Evolutionary conservation across 2,113 vertebrate genomes (phyloP).

Genomic region (Abramis brama): DNA sequence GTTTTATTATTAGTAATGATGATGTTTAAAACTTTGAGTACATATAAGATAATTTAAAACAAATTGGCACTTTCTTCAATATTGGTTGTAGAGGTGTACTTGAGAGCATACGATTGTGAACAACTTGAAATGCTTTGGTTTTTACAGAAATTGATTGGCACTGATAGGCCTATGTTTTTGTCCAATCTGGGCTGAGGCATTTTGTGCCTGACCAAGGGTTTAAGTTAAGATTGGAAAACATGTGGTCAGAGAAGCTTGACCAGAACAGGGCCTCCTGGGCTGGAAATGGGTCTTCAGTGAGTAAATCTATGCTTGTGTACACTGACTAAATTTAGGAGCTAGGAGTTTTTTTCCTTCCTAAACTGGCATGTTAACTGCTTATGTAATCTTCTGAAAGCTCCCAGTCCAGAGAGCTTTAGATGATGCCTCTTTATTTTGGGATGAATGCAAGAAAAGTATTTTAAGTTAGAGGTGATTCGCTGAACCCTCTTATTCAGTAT

Average conservation of each 20-base stretch:
- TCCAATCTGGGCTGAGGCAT: constrained; percentile 53
- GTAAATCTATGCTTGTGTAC: not conserved
- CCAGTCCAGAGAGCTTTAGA: not conserved
- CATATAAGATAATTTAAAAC: too few relatives aligned
- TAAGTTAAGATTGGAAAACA: constrained; percentile 26
- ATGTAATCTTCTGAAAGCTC: constrained; percentile 10
- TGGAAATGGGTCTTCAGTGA: not conserved
- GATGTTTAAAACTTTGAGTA: too few relatives aligned
- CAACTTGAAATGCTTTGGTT: not conserved
- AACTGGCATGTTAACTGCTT: constrained; percentile 18
- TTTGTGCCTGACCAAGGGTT: constrained; percentile 58
- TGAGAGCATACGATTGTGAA: too few relatives aligned
- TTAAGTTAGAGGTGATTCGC: not conserved
- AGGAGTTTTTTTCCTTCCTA: not conserved
- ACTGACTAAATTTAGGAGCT: constrained; percentile 8
- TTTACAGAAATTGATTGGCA: not conserved
- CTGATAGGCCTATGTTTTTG: constrained; percentile 44
- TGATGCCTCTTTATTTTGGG: not conserved
- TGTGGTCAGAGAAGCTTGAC: constrained; percentile 57
- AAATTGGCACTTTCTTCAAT: too few relatives aligned
- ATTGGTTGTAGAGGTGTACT: too few relatives aligned
- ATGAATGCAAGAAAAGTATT: constrained; percentile 9
- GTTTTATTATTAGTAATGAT: too few relatives aligned
- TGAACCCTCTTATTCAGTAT: not conserved
- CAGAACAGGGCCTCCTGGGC: constrained; percentile 2